Conservation (phyloP, 2,113 vertebrate genomes). For the Xiphias gladius region DNA sequence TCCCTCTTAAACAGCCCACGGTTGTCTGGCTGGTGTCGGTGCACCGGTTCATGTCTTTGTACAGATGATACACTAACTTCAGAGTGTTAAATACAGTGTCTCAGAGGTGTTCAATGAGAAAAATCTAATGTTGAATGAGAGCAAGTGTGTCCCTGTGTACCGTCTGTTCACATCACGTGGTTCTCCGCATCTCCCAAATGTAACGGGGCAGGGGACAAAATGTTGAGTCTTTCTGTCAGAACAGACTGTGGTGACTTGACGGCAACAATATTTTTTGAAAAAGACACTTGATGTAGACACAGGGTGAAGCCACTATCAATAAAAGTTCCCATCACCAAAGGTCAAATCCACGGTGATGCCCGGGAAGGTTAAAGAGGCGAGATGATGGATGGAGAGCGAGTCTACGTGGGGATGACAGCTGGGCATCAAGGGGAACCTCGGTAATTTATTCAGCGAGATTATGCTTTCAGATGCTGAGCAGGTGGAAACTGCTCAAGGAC, state of each 20-base stretch:
- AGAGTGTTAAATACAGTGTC: background rate
- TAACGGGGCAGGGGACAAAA: background rate
- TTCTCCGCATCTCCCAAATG: background rate
- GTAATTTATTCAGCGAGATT: background rate
- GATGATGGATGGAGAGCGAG: slow-evolving; percentile 59
- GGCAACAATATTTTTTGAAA: background rate
- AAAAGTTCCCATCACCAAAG: slow-evolving; percentile 42
- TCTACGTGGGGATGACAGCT: slow-evolving; percentile 26
- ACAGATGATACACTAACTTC: background rate
- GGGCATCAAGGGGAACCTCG: slow-evolving; percentile 1
- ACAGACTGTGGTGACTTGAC: slow-evolving; percentile 18
- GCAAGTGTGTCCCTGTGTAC: background rate
- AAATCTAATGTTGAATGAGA: background rate
- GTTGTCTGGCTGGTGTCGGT: background rate
- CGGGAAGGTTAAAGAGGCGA: slow-evolving; percentile 31
- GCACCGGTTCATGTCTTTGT: background rate
- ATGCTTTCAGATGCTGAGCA: slow-evolving; percentile 6
- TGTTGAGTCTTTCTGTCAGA: slow-evolving; percentile 1
- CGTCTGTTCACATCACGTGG: background rate
- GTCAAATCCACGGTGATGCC: slow-evolving; percentile 34
- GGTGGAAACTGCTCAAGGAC: slow-evolving; percentile 30
- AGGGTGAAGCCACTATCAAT: slow-evolving; percentile 19
- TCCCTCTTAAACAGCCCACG: no score
- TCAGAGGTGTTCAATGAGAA: no score
- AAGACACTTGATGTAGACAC: background rate